Conservation (phyloP, 2,113 vertebrate genomes). For the Ophiodon elongatus region DNA sequence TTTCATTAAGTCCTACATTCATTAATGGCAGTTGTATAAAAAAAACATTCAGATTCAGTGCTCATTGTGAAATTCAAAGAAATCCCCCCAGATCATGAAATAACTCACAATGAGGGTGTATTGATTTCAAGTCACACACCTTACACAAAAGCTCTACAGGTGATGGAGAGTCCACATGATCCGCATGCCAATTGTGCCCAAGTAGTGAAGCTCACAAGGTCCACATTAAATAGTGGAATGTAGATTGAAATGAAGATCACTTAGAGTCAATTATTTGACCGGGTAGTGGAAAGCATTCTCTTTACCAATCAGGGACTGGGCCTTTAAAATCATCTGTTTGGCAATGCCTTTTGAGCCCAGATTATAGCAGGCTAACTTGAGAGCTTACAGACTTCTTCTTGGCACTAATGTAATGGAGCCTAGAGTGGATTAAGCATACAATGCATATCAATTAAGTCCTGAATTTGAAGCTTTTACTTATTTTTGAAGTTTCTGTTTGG, state of each 20-base stretch:
- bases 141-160: neutral
- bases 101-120: neutral
- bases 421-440: neutral
- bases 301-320: neutral
- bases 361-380: neutral
- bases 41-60: slow-evolving; percentile 1
- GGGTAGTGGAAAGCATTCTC: neutral
- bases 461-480: neutral
- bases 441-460: neutral
- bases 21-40: neutral
- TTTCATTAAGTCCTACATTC: neutral
- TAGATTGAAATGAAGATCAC: neutral
- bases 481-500: neutral
- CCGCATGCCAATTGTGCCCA: neutral
- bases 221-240: neutral
- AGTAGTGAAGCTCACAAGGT: neutral
- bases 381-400: no score
- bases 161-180: neutral
- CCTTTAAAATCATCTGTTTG: neutral
- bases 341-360: no score
- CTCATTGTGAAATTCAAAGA: neutral
- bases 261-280: neutral
- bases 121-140: neutral
- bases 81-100: neutral
- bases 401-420: no score